Base-by-base conservation (phyloP, 2,113 vertebrate genomes). In the Calonectris borealis region DNA sequence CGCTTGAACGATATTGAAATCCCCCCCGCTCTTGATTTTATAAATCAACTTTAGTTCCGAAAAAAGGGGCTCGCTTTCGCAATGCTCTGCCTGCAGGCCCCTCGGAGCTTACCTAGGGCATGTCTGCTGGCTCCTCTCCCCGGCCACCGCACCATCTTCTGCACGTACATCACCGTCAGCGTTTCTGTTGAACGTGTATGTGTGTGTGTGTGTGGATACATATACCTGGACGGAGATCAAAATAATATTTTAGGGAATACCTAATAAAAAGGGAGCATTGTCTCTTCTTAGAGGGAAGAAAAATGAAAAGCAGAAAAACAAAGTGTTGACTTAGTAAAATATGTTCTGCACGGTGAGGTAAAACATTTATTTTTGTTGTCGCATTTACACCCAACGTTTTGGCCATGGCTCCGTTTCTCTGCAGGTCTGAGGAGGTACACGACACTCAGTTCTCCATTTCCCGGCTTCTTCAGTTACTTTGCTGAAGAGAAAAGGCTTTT, bases 291-390 rank as follows among this genome's bases (percentile, higher is more conserved):
- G 72, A 58, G 80, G 80, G 51, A 68, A 76, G 44, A 55, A 73
- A 73, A 71, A 73, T 16, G 29, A 78, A 78, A 85, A 71, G 22
- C 34, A 84, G 54, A 19, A 70, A 83, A 78, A 46, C 72, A 70
- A 91, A 81, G 3, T 29, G 70, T 54, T 93, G 93, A 76, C 44
- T 94, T n/a, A 15, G 75, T 80, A 66, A 91, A 91, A 72, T 65
- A 69, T 22, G 81, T 76, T 89, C 94, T 85, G 78, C 54, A 5
- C 14, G 5, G 32, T 42, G 62, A 91, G 61, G 61, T 61, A 82
- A 95, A 94, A 40, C 52, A 94, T 89, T 94, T 94, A 26, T 80
- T 89, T 96, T 94, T 94, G 82, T 95, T 95, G 78, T 94, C 95
- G 55, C 87, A 29, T 95, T 95, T 93, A 86, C 93, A 95, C 86